A percentile compares a stretch with the other conserved stretches of the same genome.
Conservation (phyloP, 2,888 invertebrate species). For the Agrotis puta region DNA sequence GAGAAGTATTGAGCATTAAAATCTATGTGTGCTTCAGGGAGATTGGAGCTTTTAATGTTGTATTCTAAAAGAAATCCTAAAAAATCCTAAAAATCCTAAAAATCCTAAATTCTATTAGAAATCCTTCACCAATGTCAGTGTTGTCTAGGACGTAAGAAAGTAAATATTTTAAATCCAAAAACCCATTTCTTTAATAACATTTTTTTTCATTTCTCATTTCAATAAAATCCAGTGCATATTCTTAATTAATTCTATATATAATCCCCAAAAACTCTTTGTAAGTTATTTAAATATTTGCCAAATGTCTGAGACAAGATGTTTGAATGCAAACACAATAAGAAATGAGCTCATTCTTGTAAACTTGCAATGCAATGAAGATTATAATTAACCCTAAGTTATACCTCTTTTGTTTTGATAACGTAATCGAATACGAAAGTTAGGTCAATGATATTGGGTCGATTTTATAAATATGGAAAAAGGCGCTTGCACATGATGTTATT, state of each 20-base stretch:
- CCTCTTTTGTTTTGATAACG: slow-evolving; percentile 30
- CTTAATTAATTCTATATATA: neutral
- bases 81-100: too few relatives aligned
- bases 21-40: neutral
- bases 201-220: neutral
- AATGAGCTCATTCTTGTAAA: slow-evolving; percentile 23
- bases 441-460: slow-evolving; percentile 18
- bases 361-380: slow-evolving; percentile 24
- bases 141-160: neutral
- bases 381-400: slow-evolving; percentile 11
- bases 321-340: slow-evolving; percentile 43
- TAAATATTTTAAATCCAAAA: neutral
- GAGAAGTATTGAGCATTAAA: neutral
- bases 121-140: neutral
- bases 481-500: neutral
- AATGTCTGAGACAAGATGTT: slow-evolving; percentile 17
- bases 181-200: neutral
- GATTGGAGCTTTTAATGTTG: neutral
- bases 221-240: neutral
- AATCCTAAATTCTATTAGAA: too few relatives aligned
- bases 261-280: neutral
- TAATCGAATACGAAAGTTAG: slow-evolving; percentile 31
- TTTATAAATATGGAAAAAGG: neutral
- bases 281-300: slow-evolving; percentile 35
- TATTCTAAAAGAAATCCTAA: too few relatives aligned